phyloP scores from a whole-genome alignment of 2,113 vertebrate genomes.

The Eulacestoma nigropectus region DNA sequence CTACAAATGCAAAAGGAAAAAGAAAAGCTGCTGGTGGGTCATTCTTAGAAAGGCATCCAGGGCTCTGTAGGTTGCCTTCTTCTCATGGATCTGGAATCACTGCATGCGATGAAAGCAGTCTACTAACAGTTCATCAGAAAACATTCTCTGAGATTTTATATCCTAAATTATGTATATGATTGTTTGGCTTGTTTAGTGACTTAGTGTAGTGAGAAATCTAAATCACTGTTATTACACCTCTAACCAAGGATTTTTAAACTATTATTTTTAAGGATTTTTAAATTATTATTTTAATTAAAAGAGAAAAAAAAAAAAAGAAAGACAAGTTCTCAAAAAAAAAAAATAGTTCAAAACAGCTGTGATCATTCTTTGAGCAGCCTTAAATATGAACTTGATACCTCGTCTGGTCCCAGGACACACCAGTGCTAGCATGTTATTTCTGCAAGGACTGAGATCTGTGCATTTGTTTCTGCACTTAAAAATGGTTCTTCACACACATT shows the following conservation, averaged over 20 bases:
- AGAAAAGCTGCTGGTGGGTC: background rate
- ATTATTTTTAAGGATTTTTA: background rate
- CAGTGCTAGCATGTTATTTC: background rate
- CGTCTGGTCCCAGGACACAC: background rate
- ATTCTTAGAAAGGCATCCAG: background rate
- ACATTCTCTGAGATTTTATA: background rate
- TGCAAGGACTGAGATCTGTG: background rate
- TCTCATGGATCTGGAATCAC: background rate
- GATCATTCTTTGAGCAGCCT: background rate
- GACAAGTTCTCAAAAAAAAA: background rate
- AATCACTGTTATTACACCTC: background rate
- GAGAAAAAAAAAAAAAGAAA: background rate
- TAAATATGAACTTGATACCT: background rate
- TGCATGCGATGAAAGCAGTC: background rate
- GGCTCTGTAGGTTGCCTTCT: background rate
- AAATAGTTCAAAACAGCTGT: background rate
- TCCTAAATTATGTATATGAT: background rate
- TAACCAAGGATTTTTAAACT: background rate
- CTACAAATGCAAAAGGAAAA: background rate
- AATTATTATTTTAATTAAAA: background rate
- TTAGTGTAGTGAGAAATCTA: background rate
- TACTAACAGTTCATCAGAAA: background rate
- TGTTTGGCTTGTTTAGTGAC: background rate
- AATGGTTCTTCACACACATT: slow-evolving; percentile 16
- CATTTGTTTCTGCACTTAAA: background rate